Base-by-base conservation (phyloP, 2,888 invertebrate species). In the Trichopria drosophilae region DNA sequence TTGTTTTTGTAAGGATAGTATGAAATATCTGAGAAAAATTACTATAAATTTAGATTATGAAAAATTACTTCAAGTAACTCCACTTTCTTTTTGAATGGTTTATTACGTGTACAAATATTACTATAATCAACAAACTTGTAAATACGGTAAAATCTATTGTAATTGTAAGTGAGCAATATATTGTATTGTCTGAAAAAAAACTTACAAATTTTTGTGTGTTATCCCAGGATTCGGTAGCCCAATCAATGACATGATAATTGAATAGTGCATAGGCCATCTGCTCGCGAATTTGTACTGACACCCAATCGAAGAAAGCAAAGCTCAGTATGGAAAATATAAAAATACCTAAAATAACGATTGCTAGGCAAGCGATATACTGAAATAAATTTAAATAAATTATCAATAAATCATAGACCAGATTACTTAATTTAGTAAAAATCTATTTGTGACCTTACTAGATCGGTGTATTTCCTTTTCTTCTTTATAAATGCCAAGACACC, bases 131-230 rank as follows among this genome's bases (percentile, higher is more conserved):
- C n/a, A n/a, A n/a, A n/a, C n/a, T 20, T 34, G 4, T 16, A 44
- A 16, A 28, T 34, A n/a, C 19, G 6, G 22, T 15, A 31, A 15
- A 23, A n/a, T 13, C 4, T 18, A 4, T 15, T 34, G 3, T 34
- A 6, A 34, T 3, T 4, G 4, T 6, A n/a, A n/a, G n/a, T n/a
- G n/a, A 4, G 15, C 18, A 34, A 16, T 34, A 15, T 34, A 41
- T 26, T 23, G 19, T 7, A 12, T 20, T 6, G 7, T 50, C 12
- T 34, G n/a, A n/a, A 19, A 10, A 6, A 13, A 18, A 29, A 34
- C 48, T 60, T 56, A 69, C 68, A 35, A 66, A 67, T 64, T 51
- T 60, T 4, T 69, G 68, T 28, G 68, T 68, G 39, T 66, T 69
- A 28, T 69, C 68, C 68, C 68, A 69, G 24, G 67, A 60, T 42